Evolutionary conservation across 2,888 invertebrate species (phyloP), one percentile per base, ranked within the genome.

Genomic region (Lithophane semibrunnea): DNA sequence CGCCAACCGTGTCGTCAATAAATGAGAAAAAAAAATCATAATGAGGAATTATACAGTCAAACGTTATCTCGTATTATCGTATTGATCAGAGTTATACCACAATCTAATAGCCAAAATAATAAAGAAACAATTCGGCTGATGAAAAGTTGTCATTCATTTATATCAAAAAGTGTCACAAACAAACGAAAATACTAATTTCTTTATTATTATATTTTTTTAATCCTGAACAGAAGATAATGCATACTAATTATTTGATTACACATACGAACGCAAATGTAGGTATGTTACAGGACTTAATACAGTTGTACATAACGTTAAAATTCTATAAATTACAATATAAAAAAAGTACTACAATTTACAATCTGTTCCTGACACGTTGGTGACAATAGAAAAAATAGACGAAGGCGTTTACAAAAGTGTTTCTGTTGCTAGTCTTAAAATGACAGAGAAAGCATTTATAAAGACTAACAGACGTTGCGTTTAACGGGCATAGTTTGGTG

Each of bases 161-260:
- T 58, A 71, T 5, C 10, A 42, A 75, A 44, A 75, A 52, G 18
- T 52, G 24, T 75, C 18, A 80, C 61, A 56, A 77, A 77, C 71
- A 79, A 54, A 80, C 80, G 24, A 10, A 16, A 61, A 47, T 2
- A 37, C 13, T 8, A 1, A 42, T 67, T 58, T 42, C 3, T 18
- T 66, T 66, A 44, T 42, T 52, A 42, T 49, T 75, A 12, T 5
- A 42, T 52, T 60, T 29, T 0, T 37, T 61, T 42, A 47, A 69
- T 69, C 37, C 37, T 0, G 42, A 42, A n/a, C 3, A 8, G 56
- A 47, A 56, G 63, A 80, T 80, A 56, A 44, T 60, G n/a, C 42
- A 29, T n/a, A 29, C 12, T 16, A 13, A 52, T 71, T 47, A 70
- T 72, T 56, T 80, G 72, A 77, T 80, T 63, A 72, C 10, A 42